Evolutionary conservation across 2,888 invertebrate species (phyloP), one percentile per base, ranked within the genome.

Genomic region (Leptopterna dolabrata): DNA sequence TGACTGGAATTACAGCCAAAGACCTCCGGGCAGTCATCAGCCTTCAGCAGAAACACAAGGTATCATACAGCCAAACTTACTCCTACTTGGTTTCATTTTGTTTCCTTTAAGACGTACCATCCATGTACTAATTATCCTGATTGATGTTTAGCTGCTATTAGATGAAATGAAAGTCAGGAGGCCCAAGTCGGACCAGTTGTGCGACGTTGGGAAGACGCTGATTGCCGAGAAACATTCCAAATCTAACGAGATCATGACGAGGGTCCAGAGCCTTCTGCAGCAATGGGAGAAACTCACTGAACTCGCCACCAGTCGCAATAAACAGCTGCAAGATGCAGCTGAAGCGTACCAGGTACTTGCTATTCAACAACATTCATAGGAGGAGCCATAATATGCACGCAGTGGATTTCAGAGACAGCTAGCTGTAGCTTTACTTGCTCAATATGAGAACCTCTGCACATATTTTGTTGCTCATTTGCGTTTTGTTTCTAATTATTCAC

Each of bases 201-300:
- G 93, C 91, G 95, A 93, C 91, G 95, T 93, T 89, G 97, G 97
- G 90, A 93, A 93, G 88, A 90, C 95, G 88, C 92, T 98, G 11
- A 95, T 98, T 27, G 93, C 94, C 82, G 96, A 96, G 43, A 94
- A 95, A 88, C 98, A 98, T 92, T 96, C 97, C 0, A 95, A 96
- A 88, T 94, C 95, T 43, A 92, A 93, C 0, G 97, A 98, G 92
- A 96, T 98, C 76, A 95, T 96, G 90, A 94, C 95, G 36, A 94
- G 97, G 16, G 95, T 97, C 36, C 94, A 95, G 27, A 95, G 95
- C 11, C 93, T 98, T 80, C 94, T 95, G 91, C 95, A 95, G 89
- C 96, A 97, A 91, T 99, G 98, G 98, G 95, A 95, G 88, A 94
- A 95, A n/a, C 93, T 99, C n/a, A 94, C 96, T 43, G 96, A 97